Evolutionary conservation across 2,797 vertebrate genomes (phyloP), one percentile per base, ranked within the genome.

Genomic region (Bradypodion ventrale): DNA sequence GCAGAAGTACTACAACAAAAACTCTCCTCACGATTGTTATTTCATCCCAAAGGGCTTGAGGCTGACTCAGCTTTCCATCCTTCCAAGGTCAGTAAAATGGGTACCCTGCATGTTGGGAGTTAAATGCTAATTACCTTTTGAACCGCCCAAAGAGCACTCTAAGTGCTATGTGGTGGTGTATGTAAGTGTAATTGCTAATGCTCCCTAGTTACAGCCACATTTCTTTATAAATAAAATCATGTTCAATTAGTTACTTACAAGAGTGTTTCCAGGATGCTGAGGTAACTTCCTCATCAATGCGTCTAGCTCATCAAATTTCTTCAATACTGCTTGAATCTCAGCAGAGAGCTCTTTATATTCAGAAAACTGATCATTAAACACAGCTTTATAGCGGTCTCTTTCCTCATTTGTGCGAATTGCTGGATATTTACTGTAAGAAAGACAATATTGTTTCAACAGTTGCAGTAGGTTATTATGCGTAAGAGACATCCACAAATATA

Each of bases 321-420:
- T 98, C 75, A 97, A 49, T 13, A 97, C 91, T 0, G 93, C 92
- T 70, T 98, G 97, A 44, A 99, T 97, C 49, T 99, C 98, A 0
- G 94, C 60, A 32, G 98, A 98, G 10, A 99, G 95, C 88, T 99
- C 98, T 88, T 99, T 99, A 95, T 99, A 99, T 91, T 99, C 98
- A 0, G 98, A 95, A 70, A 98, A 99, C 95, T 99, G 98, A 94
- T 99, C 98, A 73, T 99, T 98, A 90, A 99, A 99, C 82, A 99
- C 98, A 0, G 98, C 98, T 87, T 98, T 98, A 91, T 98, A 99
- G 89, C 97, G 97, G 88, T 99, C 98, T 40, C 97, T 96, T 89
- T 98, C 97, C 76, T 99, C 98, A 29, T 97, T 96, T 0, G 96
- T 95, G 59, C 94, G 96, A 91, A 99, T 97, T 56, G 93, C 89